These are phyloP conservation scores for Xylota sylvarum DNA, from an alignment of 2,888 invertebrate species.

Conservation along the genomic window DNA sequence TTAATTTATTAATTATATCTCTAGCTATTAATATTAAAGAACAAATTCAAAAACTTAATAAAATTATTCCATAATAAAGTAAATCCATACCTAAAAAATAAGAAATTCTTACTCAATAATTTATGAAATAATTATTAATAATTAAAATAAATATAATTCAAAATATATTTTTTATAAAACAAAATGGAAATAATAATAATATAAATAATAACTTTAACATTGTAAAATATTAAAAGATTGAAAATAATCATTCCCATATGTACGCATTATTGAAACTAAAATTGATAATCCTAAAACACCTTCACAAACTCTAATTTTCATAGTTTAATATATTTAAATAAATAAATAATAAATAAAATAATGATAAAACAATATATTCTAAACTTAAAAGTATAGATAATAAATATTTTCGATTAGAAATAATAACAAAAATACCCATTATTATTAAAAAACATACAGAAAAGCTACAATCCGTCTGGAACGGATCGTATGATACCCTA, in stretches of 20 bases:
- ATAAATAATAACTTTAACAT: no score
- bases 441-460: no score
- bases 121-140: no score
- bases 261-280: conserved; percentile 87
- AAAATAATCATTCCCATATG: conserved; percentile 88
- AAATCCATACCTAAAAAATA: conserved; percentile 85
- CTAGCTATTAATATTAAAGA: conserved; percentile 87
- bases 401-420: conserved; percentile 87
- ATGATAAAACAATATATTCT: conserved; percentile 87
- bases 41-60: conserved; percentile 88
- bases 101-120: no score
- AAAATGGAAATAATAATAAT: no score
- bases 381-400: conserved; percentile 87
- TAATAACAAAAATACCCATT: conserved; percentile 86
- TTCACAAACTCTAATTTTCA: conserved; percentile 88
- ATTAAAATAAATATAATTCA: no score
- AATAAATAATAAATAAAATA: conserved; percentile 86
- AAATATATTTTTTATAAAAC: no score
- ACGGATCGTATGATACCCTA: no score
- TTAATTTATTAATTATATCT: conserved; percentile 85
- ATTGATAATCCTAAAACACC: conserved; percentile 88
- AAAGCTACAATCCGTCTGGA: no score
- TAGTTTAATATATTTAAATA: conserved; percentile 85
- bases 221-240: conserved; percentile 87
- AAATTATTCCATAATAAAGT: conserved; percentile 86